Evolutionary conservation across 2,888 invertebrate genomes (phyloP), one percentile per base, ranked within the genome.

Genomic region (Drosophila merina): DNA sequence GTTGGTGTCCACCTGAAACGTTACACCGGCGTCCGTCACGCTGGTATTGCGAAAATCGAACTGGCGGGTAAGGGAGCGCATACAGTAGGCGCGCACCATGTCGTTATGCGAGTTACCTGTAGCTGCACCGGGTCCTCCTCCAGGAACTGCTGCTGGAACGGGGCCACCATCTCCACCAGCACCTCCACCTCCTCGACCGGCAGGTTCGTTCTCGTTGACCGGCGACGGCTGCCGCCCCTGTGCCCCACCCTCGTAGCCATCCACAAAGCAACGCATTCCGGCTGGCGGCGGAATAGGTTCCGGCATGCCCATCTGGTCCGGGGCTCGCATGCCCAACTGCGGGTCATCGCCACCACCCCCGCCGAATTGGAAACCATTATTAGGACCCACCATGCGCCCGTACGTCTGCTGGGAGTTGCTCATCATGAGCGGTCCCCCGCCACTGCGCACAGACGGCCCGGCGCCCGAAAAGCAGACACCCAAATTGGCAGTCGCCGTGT

Each of bases 1-100:
- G 89, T 96, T 96, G 88, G 95, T 95, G 89, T 96, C 96, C 50
- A 96, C 96, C 88, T 95, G 95, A 90, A 97, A 96, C 2, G 96
- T 96, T 30, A 96, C 94, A 10, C 95, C 95, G 88, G 95, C 95
- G 90, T 96, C 96, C 50, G 96, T 93, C 28, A 95, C 95, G 78
- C 95, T 95, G 12, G 94, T 94, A 90, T 96, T 96, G 84, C 95
- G 93, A 82, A 95, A 95, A 89, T 96, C 95, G 0, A 95, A 95
- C 86, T 94, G 94, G 75, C 94, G 94, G 10, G 94, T 91, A 54
- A 95, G 93, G 44, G 94, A 93, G 42, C 96, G 93, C 74, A 93
- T 93, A 91, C 96, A 96, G 90, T 95, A 95, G 77, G 94, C 93
- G 90, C 95, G 95, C 77, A 92, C 90, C 76, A 92, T 91, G 75